Evolutionary conservation across 2,113 vertebrate genomes (phyloP), one percentile per base, ranked within the genome.

Genomic region (Pedionomus torquatus): DNA sequence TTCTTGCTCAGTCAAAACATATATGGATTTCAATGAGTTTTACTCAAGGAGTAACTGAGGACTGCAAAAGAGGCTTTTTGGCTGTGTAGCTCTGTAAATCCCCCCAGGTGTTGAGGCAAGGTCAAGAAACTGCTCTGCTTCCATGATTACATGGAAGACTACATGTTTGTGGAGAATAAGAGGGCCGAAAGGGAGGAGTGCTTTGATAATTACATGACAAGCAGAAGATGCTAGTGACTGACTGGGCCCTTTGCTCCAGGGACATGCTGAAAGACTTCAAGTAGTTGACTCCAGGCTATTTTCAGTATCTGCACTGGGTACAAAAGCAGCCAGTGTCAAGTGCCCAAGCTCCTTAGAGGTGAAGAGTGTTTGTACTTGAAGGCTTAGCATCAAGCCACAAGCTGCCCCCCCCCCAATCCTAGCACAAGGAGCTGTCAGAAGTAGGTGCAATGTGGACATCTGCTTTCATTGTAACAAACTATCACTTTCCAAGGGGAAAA

Each of bases 1-100:
- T 96, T 95, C 87, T 93, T 75, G 52, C 48, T 89, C 63, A 35
- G n/a, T 25, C 63, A 69, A 83, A 94, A 85, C 78, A 39, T 48
- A 41, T 13, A 61, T 74, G 57, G 87, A 61, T 96, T 93, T 91
- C 75, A 77, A 37, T 74, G 81, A 49, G 52, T 46, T 95, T 72
- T 94, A n/a, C 9, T 94, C 70, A 23, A 52, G n/a, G 65, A 48
- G 74, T 41, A 60, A 39, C 48, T 65, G 46, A 79, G 77, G 24
- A 72, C 52, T 83, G 78, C 44, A 87, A 25, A 76, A 41, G 54
- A 33, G 78, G 68, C 5, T 65, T 75, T 89, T 7, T 17, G 43
- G 69, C 37, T 46, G 63, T 43, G 54, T 55, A 66, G 83, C 33
- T 87, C 51, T 55, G 48, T 33, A 11, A 70, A 57, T 52, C 20